phyloP scores from a whole-genome alignment of 2,888 invertebrate genomes.

The Cinara cedri region DNA sequence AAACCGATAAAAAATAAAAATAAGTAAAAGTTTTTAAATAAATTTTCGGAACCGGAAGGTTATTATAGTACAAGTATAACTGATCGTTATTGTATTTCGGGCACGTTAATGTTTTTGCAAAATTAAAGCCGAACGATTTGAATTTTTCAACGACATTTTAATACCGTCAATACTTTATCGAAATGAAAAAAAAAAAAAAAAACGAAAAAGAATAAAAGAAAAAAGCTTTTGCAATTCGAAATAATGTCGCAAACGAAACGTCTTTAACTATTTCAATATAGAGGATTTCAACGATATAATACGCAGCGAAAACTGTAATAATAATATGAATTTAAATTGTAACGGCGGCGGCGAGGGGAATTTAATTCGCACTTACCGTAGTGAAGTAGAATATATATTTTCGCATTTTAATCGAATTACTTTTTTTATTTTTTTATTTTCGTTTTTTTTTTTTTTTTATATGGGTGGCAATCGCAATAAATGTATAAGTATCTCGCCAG shows the following conservation, averaged over 20 bases:
- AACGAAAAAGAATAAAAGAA: not conserved
- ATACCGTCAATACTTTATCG: too few relatives aligned
- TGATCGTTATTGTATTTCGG: too few relatives aligned
- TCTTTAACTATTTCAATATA: not conserved
- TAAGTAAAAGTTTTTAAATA: too few relatives aligned
- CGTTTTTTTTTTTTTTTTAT: constrained; percentile 2
- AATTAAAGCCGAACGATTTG: too few relatives aligned
- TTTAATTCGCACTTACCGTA: not conserved
- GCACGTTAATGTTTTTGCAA: too few relatives aligned
- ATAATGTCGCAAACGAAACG: constrained; percentile 1
- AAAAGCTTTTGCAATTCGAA: not conserved
- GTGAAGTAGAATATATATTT: not conserved
- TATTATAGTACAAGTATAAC: too few relatives aligned
- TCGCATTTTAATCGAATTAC: constrained; percentile 20
- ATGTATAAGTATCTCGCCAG: too few relatives aligned
- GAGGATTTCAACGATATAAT: not conserved
- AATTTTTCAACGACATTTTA: too few relatives aligned
- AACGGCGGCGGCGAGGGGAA: not conserved
- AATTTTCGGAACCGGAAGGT: too few relatives aligned
- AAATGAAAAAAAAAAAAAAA: not conserved
- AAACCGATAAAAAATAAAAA: too few relatives aligned
- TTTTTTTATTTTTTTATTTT: constrained; percentile 7
- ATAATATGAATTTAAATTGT: not conserved
- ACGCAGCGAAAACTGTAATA: not conserved
- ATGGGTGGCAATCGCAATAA: not conserved